phyloP scores from a whole-genome alignment of 2,888 invertebrate genomes.

The Pyralis farinalis region DNA sequence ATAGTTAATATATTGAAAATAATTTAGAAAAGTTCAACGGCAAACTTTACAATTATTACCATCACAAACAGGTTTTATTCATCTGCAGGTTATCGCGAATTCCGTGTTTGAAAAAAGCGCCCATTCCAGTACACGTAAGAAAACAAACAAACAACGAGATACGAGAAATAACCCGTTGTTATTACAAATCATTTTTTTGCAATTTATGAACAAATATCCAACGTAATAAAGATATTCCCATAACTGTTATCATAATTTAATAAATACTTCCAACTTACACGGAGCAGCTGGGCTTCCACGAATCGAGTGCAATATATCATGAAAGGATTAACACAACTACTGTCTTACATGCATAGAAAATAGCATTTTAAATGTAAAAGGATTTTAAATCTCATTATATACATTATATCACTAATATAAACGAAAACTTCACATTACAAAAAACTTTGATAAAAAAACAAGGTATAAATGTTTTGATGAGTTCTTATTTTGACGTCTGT shows the following conservation, averaged over 20 bases:
- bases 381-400: slow-evolving; percentile 1
- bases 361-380: slow-evolving; percentile 21
- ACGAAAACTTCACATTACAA: slow-evolving; percentile 3
- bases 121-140: neutral
- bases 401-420: slow-evolving; percentile 9
- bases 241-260: no score
- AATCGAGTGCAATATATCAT: slow-evolving; percentile 30
- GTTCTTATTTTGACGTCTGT: slow-evolving; percentile 33
- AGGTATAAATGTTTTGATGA: slow-evolving; percentile 56
- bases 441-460: slow-evolving; percentile 50
- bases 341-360: slow-evolving; percentile 25
- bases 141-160: neutral
- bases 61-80: no score
- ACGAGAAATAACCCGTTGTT: no score
- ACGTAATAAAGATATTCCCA: no score
- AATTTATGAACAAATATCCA: no score
- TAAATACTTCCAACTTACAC: neutral
- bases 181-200: no score
- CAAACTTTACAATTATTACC: no score
- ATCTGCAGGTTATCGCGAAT: neutral
- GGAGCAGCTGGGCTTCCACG: slow-evolving; percentile 54
- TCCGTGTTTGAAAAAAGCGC: neutral
- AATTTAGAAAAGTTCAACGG: no score
- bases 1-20: no score
- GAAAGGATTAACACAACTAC: slow-evolving; percentile 27